phyloP scores from a whole-genome alignment of 2,797 vertebrate genomes.

The Linurgus olivaceus region DNA sequence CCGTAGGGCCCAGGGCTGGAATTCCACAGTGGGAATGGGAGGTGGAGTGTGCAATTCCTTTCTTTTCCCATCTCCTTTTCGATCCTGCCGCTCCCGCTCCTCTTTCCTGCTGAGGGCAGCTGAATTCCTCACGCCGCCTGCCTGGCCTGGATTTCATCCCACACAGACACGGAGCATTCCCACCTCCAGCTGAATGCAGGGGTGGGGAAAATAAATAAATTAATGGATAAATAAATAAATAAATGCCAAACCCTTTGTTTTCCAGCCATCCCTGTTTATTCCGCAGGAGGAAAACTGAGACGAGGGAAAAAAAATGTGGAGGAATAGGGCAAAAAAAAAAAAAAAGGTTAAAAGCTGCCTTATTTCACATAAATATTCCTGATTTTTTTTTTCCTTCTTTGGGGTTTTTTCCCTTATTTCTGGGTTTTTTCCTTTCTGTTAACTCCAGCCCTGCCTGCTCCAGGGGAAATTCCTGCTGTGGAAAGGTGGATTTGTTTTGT shows the following conservation, averaged over 20 bases:
- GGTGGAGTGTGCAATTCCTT: background rate
- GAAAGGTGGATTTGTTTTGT: background rate
- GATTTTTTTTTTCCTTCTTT: fast-evolving
- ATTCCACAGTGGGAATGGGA: background rate
- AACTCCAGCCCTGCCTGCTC: background rate
- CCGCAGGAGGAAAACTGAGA: background rate
- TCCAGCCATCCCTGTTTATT: background rate
- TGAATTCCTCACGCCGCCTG: constrained; percentile 2
- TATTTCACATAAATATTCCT: background rate
- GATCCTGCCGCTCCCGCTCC: background rate
- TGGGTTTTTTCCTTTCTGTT: fast-evolving
- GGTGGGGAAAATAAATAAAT: background rate
- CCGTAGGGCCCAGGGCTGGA: background rate
- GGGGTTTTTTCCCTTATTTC: background rate
- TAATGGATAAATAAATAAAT: background rate
- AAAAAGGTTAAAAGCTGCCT: background rate
- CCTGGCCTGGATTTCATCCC: constrained; percentile 55
- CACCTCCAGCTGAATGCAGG: background rate
- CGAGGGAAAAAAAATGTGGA: fast-evolving
- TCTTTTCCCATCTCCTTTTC: background rate
- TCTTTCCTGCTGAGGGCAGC: constrained; percentile 54
- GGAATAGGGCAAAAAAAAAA: background rate
- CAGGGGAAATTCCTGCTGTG: background rate
- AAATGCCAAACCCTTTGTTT: background rate
- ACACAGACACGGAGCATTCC: background rate